Evolutionary conservation across 23 tunicate genomes (phyloP), one percentile per base, ranked within the genome.

Genomic region (Oikopleura vanhoeffeni): DNA sequence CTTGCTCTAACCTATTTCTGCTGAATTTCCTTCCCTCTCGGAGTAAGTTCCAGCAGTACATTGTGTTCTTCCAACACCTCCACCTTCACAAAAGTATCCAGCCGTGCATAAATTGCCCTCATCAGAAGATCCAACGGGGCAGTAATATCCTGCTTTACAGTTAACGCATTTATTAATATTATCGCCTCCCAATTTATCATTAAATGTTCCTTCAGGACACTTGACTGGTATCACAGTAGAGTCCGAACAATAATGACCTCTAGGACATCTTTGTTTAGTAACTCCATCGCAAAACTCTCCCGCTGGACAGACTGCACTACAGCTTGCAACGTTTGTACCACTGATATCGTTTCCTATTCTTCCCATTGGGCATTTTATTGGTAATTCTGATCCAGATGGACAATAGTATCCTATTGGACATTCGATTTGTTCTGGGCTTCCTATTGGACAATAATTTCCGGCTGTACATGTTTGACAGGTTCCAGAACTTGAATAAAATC

Each of bases 291-390:
- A 95, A 57, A 85, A 95, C 34, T 67, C 85, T 13, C 99, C 99
- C 0, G 99, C 87, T 41, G 83, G 83, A 76, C 99, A 95, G 34
- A 85, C 88, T 83, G 75, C 76, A 85, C 98, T 89, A 77, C 88
- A 91, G 57, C 88, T 87, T 38, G 76, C 85, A 0, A 28, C 36
- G 1, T 40, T 85, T 60, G 84, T 49, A 24, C 18, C 64, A 49
- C 64, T 24, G 24, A 49, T 49, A 8, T 88, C 91, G 39, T 83
- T 76, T 85, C 88, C 95, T 35, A 58, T 77, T 41, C 85, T 86
- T 13, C 98, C 98, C 41, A 94, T 85, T 18, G 98, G 98, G 85
- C 98, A 94, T 57, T 87, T 91, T 0, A 18, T 75, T 41, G 91
- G 94, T 36, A 8, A 41, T 8, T 82, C 2, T 0, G 91, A 42